Evolutionary conservation across 1,140 invertebrate genomes (phyloP).

Genomic region (Bemisia tabaci): DNA sequence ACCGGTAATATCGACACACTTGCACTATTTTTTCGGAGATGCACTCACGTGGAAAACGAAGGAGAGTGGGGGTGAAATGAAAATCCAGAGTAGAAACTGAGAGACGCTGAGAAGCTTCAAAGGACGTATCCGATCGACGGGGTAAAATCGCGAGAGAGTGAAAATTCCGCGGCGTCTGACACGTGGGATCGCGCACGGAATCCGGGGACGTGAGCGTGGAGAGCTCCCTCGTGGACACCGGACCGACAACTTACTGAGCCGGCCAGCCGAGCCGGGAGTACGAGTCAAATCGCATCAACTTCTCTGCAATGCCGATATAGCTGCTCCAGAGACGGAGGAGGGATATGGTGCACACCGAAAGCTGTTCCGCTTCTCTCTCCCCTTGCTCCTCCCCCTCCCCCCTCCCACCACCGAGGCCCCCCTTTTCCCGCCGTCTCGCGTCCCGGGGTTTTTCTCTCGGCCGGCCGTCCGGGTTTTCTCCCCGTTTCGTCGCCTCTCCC

Average conservation of each 20-base stretch:
- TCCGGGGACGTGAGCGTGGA: no score
- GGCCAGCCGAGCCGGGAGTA: not conserved
- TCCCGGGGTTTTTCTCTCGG: not conserved
- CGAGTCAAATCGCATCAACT: not conserved
- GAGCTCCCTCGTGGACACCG: not conserved
- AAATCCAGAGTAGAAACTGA: no score
- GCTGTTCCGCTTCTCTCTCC: not conserved
- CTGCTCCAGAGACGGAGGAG: not conserved
- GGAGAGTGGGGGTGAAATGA: no score
- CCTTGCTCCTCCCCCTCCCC: not conserved
- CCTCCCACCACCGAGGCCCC: no score
- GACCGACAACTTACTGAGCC: not conserved
- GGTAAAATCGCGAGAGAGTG: no score
- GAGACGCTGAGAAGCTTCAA: no score
- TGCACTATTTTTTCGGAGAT: no score
- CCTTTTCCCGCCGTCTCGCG: not conserved
- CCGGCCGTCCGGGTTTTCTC: not conserved
- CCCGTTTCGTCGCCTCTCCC: not conserved
- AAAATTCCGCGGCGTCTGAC: no score
- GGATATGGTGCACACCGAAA: not conserved
- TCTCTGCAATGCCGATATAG: not conserved
- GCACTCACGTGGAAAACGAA: no score
- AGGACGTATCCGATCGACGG: no score
- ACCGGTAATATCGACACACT: no score
- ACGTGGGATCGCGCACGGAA: no score